A percentile compares a stretch with the other conserved stretches of the same genome.
Conservation (phyloP, 2,888 invertebrate species). For the Parthenolecanium corni region DNA sequence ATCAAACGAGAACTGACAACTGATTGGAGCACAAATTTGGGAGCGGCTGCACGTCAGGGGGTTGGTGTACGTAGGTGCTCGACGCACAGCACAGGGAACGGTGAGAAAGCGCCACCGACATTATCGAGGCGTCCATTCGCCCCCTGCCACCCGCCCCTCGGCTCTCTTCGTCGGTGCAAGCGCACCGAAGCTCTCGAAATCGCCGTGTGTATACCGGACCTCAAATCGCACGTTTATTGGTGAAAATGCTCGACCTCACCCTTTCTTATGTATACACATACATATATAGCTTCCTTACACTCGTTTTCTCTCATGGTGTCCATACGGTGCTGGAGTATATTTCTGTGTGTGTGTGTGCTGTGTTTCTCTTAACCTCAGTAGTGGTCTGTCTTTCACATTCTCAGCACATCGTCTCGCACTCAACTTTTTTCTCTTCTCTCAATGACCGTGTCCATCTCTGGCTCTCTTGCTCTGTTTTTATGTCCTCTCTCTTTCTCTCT, state of each 20-base stretch:
- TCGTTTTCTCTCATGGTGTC: neutral
- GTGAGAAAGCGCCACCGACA: conserved; percentile 6
- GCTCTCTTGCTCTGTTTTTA: too few relatives aligned
- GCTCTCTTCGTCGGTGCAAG: neutral
- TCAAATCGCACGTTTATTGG: conserved; percentile 22
- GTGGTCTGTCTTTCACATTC: too few relatives aligned
- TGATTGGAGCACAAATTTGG: conserved; percentile 18
- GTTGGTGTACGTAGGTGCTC: neutral
- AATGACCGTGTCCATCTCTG: too few relatives aligned
- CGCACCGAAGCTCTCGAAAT: neutral
- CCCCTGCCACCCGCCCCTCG: too few relatives aligned
- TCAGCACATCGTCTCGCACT: neutral
- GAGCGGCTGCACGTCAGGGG: neutral
- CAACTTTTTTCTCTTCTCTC: too few relatives aligned
- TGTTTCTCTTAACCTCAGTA: neutral
- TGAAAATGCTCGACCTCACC: conserved; percentile 9
- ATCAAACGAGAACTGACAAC: conserved; percentile 24
- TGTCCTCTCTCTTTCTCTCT: too few relatives aligned
- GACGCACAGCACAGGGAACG: too few relatives aligned
- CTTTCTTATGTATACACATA: conserved; percentile 10
- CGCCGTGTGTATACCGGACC: too few relatives aligned
- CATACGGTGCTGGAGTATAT: too few relatives aligned
- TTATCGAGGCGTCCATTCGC: conserved; percentile 24
- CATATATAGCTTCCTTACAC: neutral
- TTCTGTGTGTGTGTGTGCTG: too few relatives aligned